These are phyloP conservation scores for Harpegnathos saltator DNA, from an alignment of 1,140 invertebrate genomes.

Conservation along the genomic window DNA sequence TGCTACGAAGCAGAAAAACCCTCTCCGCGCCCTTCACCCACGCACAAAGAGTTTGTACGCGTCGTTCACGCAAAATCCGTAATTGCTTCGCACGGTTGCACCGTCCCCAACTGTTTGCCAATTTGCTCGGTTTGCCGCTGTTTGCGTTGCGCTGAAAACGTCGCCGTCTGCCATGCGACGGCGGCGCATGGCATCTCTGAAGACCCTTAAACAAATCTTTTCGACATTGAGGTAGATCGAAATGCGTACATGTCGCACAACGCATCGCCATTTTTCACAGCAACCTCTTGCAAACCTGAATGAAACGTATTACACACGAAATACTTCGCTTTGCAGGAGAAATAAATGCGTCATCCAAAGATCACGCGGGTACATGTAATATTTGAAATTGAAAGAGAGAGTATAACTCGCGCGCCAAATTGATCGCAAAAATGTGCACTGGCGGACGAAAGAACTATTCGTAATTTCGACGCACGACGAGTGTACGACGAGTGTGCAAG, in stretches of 20 bases:
- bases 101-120: conserved; percentile 76
- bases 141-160: conserved; percentile 68
- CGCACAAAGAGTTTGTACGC: conserved; percentile 75
- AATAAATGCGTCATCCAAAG: too few species aligned
- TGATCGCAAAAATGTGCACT: neutral
- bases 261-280: too few species aligned
- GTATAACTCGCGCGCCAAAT: neutral
- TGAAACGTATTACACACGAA: too few species aligned
- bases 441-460: neutral
- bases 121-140: conserved; percentile 76
- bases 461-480: too few species aligned
- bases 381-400: neutral
- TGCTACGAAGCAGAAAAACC: conserved; percentile 46
- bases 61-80: conserved; percentile 78
- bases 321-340: too few species aligned
- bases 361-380: too few species aligned
- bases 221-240: too few species aligned
- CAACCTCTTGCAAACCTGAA: too few species aligned
- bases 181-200: too few species aligned
- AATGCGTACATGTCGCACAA: too few species aligned
- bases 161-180: neutral
- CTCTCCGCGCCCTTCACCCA: conserved; percentile 50
- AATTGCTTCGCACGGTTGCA: conserved; percentile 81
- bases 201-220: too few species aligned
- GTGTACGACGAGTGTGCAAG: too few species aligned